These are phyloP conservation scores for Xenops minutus DNA, from an alignment of 2,797 vertebrate species.

Conservation along the genomic window DNA sequence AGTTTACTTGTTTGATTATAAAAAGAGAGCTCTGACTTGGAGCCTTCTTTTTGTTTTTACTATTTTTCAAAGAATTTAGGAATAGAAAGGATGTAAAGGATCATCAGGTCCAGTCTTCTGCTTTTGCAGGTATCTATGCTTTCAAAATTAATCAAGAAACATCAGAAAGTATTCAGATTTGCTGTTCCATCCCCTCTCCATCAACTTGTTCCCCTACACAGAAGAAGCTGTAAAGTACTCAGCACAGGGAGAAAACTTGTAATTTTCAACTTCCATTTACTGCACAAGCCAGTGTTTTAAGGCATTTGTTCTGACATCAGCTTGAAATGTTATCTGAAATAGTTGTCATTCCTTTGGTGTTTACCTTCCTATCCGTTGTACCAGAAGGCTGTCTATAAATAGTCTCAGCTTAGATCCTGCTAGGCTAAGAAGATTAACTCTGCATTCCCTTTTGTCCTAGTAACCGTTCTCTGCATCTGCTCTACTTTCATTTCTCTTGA, in stretches of 20 bases:
- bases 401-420: not conserved
- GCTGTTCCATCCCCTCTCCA: not conserved
- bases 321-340: not conserved
- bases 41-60: not conserved
- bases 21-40: not conserved
- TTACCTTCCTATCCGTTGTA: not conserved
- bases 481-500: constrained; percentile 15
- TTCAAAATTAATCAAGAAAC: not conserved
- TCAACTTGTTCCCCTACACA: not conserved
- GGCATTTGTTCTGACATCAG: not conserved
- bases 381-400: constrained; percentile 37
- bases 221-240: not conserved
- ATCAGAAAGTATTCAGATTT: not conserved
- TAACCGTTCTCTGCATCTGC: constrained; percentile 7
- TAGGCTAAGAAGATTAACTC: constrained; percentile 30
- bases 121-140: not conserved
- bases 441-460: constrained; percentile 15
- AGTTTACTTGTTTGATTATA: not conserved
- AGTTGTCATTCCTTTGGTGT: not conserved
- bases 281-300: not conserved
- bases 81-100: not conserved
- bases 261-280: not conserved
- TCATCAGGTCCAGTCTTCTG: not conserved
- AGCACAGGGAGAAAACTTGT: not conserved
- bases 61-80: not conserved